Evolutionary conservation across 2,797 vertebrate genomes (phyloP), one percentile per base, ranked within the genome.

Genomic region (Tragopan temminckii): DNA sequence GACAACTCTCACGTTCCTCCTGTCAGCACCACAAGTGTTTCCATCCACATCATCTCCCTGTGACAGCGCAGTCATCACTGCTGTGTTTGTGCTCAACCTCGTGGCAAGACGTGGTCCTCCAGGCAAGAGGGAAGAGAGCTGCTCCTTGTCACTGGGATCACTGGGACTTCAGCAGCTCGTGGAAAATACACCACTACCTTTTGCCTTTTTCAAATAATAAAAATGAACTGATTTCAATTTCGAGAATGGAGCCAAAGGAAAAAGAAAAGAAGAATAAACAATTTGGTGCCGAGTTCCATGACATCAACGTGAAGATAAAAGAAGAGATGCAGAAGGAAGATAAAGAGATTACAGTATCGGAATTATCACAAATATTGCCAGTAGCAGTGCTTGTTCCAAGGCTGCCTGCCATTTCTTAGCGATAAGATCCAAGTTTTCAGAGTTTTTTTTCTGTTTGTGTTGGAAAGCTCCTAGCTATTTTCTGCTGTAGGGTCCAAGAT

Each of bases 261-360:
- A 79, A 69, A 27, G 20, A 36, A 55, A 35, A 45, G 4, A 11
- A 3, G 16, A 21, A n/a, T 15, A 52, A 16, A 23, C 21, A 38
- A 50, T 40, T 31, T 77, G 20, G 46, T 90, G 77, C 88, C 75
- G 71, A 91, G 84, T 91, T 91, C 74, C 78, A n/a, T 4, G 38
- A 81, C 74, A 93, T 91, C 70, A 17, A 72, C 13, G 3, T 1
- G 16, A 33, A 94, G 90, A 79, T 93, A 79, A 90, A 94, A 84
- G 85, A 48, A 66, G 63, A 96, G 94, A 88, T 95, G 92, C 63
- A 94, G 76, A 42, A 81, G 70, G 88, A 79, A 93, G 95, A 95
- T 95, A 81, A 94, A 86, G 77, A 81, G 88, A 72, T 90, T 25
- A 81, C 92, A 81, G 38, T 31, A 90, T 55, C 67, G 66, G 62